phyloP scores from a whole-genome alignment of 2,797 vertebrate species.

The Liasis olivaceus region DNA sequence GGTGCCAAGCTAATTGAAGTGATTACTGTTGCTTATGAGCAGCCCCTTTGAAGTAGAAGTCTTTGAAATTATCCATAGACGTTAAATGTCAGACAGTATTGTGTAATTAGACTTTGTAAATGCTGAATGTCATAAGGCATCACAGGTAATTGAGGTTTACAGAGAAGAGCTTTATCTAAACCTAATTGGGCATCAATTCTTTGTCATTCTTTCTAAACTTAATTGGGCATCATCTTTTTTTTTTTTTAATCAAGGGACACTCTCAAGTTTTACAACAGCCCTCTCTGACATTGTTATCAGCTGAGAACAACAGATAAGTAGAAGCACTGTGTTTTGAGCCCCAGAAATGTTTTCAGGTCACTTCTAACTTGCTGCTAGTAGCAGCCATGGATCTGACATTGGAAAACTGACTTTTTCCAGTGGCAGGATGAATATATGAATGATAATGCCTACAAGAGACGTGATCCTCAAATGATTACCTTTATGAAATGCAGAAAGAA shows the following conservation, averaged over 20 bases:
- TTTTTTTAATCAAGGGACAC: slow-evolving; percentile 76
- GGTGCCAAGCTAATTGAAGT: slow-evolving; percentile 86
- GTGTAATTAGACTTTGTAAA: slow-evolving; percentile 87
- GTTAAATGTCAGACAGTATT: slow-evolving; percentile 85
- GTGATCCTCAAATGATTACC: background rate
- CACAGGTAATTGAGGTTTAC: slow-evolving; percentile 86
- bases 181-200: slow-evolving; percentile 85
- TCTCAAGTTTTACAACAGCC: slow-evolving; percentile 54
- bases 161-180: slow-evolving; percentile 82
- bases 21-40: slow-evolving; percentile 84
- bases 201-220: slow-evolving; percentile 83
- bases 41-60: slow-evolving; percentile 83
- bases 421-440: background rate
- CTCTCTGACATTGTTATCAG: slow-evolving; percentile 42
- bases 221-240: slow-evolving; percentile 82
- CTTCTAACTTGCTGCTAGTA: background rate
- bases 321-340: slow-evolving; percentile 52
- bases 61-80: slow-evolving; percentile 85
- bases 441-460: background rate
- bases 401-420: background rate
- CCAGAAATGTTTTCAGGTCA: slow-evolving; percentile 4
- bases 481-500: background rate
- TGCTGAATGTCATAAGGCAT: slow-evolving; percentile 84
- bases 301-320: slow-evolving; percentile 41
- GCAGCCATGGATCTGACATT: background rate